Conservation (phyloP, 2,113 vertebrate species). For the Hippocampus barbouri region DNA sequence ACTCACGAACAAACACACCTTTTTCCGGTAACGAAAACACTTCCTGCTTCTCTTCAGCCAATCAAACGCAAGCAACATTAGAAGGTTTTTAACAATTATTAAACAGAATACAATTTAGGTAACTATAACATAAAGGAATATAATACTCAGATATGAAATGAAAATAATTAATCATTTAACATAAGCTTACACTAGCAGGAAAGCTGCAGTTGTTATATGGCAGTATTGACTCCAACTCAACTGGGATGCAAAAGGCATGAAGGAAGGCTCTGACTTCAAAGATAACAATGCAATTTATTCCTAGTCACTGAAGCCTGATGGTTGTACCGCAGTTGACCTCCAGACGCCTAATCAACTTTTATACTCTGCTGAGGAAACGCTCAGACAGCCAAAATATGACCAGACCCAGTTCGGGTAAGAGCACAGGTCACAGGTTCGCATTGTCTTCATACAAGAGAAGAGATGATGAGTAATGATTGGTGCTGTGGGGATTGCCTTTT, state of each 20-base stretch:
- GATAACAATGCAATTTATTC: not conserved
- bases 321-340: conserved; percentile 46
- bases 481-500: not conserved
- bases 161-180: too few species aligned
- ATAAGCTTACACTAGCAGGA: too few species aligned
- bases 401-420: conserved; percentile 70
- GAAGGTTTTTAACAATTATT: too few species aligned
- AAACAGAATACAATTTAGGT: too few species aligned
- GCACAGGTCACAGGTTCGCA: fast-evolving
- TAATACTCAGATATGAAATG: too few species aligned
- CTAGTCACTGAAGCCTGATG: conserved; percentile 40
- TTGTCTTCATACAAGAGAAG: not conserved
- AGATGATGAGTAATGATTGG: not conserved
- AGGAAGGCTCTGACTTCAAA: not conserved
- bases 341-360: conserved; percentile 32
- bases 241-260: not conserved
- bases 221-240: too few species aligned
- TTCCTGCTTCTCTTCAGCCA: too few species aligned
- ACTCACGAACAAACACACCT: too few species aligned
- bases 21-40: too few species aligned
- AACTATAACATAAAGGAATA: too few species aligned
- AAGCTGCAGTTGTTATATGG: too few species aligned
- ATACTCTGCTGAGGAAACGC: conserved; percentile 28
- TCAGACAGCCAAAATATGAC: conserved; percentile 52
- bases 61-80: too few species aligned